phyloP scores from a whole-genome alignment of 2,888 invertebrate species.

The Ennomos quercinarius region DNA sequence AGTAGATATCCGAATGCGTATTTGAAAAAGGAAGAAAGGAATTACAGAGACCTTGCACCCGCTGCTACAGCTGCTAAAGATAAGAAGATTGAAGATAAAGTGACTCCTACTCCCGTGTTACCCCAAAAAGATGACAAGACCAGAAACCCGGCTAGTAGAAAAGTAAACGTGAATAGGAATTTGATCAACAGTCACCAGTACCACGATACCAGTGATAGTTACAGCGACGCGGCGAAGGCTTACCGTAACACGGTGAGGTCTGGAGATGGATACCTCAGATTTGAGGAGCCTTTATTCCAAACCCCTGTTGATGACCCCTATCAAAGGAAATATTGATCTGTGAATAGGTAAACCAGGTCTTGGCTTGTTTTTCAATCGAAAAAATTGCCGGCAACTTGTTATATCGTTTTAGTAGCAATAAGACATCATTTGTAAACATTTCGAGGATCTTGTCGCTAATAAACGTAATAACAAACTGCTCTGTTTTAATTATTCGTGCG shows the following conservation, averaged over 20 bases:
- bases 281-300: slow-evolving; percentile 76
- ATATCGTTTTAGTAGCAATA: slow-evolving; percentile 51
- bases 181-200: slow-evolving; percentile 80
- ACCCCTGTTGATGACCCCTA: slow-evolving; percentile 75
- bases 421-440: slow-evolving; percentile 50
- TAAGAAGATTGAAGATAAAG: slow-evolving; percentile 76
- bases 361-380: slow-evolving; percentile 56
- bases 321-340: slow-evolving; percentile 72
- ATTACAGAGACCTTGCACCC: slow-evolving; percentile 74
- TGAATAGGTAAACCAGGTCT: slow-evolving; percentile 35
- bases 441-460: slow-evolving; percentile 69
- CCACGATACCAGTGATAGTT: slow-evolving; percentile 65
- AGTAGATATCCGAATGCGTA: slow-evolving; percentile 74
- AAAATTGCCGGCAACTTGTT: slow-evolving; percentile 46
- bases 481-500: slow-evolving; percentile 69
- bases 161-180: slow-evolving; percentile 60
- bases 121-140: slow-evolving; percentile 74
- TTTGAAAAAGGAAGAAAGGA: slow-evolving; percentile 76
- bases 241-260: slow-evolving; percentile 69
- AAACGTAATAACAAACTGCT: slow-evolving; percentile 75
- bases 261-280: slow-evolving; percentile 73
- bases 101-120: slow-evolving; percentile 75
- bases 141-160: slow-evolving; percentile 51
- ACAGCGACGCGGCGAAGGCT: slow-evolving; percentile 67
- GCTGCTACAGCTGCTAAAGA: slow-evolving; percentile 73